Base-by-base conservation (phyloP, 2,888 invertebrate species). In the Asteroscopus sphinx region DNA sequence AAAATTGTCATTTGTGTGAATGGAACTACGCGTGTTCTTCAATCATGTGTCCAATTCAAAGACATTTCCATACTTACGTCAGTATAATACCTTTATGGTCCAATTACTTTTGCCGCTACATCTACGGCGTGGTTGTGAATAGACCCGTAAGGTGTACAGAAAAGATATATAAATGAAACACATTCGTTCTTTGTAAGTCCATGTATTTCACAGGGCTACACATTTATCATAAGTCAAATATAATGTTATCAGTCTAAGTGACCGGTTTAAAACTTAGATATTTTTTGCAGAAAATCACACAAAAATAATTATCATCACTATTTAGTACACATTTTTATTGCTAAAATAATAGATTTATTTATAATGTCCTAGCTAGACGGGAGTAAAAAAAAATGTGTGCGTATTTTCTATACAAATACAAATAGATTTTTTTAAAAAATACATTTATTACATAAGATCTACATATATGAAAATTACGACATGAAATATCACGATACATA, bases 151-250 rank as follows among this genome's bases (percentile, higher is more conserved):
- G 21, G 21, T 21, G 21, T 21, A 21, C 1, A 0, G 2, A 21
- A 21, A 4, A 0, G 2, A 21, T 5, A 25, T 36, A 12, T n/a
- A 33, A 42, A 39, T 26, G 39, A 49, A 17, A 41, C 26, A 30
- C 12, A 32, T 12, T 11, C n/a, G 6, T 15, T 49, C 5, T 15
- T 8, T 12, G n/a, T 46, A 42, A 32, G 37, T 15, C 11, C 16
- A n/a, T 60, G 13, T 58, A 53, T 53, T 55, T 15, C 39, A 47
- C 5, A 47, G 1, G n/a, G 33, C 39, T 52, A 51, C 39, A 56
- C 16, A 12, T 39, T 33, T 12, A 46, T 11, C 11, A 39, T 16
- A 33, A 16, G 45, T 49, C 36, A 40, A 30, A 35, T 12, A 9
- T 11, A 5, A 16, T 28, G 2, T 6, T 32, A 21, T 9, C n/a